Evolutionary conservation across 2,797 vertebrate genomes (phyloP).

Genomic region (Phoxinus dragarum): DNA sequence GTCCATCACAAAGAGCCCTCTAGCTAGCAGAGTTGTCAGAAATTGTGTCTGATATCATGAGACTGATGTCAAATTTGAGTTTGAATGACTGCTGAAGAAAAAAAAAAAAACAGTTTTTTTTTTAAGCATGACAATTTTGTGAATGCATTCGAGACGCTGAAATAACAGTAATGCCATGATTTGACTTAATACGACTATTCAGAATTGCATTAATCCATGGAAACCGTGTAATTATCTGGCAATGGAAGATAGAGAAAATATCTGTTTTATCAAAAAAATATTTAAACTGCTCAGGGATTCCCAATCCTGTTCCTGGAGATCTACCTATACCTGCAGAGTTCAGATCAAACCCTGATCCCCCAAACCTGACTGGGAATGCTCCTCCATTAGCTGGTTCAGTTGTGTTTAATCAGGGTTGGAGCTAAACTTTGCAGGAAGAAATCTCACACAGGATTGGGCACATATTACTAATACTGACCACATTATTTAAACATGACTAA

Average conservation of each 20-base stretch:
- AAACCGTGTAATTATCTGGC: neutral
- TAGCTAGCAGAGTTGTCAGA: constrained; percentile 9
- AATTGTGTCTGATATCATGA: constrained; percentile 26
- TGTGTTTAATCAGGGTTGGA: neutral
- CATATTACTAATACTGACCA: neutral
- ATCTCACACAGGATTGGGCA: neutral
- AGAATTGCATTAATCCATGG: constrained; percentile 17
- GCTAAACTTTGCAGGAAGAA: neutral
- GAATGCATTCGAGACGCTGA: constrained; percentile 3
- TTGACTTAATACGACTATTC: constrained; percentile 11
- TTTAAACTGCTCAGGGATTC: neutral
- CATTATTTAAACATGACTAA: constrained; percentile 27
- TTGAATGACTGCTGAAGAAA: constrained; percentile 3
- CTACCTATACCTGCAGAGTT: neutral
- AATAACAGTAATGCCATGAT: neutral
- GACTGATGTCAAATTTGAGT: constrained; percentile 15
- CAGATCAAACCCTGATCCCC: neutral
- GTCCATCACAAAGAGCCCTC: constrained; percentile 38
- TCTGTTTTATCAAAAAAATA: neutral
- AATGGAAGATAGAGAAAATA: constrained; percentile 5
- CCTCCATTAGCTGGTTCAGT: neutral
- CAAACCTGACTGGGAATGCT: neutral
- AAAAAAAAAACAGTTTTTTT: neutral
- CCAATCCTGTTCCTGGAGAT: neutral
- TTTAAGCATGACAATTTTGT: constrained; percentile 2